These are phyloP conservation scores for Choloepus hoffmanni DNA, from an alignment of 2,113 vertebrate genomes.

Conservation along the genomic window DNA sequence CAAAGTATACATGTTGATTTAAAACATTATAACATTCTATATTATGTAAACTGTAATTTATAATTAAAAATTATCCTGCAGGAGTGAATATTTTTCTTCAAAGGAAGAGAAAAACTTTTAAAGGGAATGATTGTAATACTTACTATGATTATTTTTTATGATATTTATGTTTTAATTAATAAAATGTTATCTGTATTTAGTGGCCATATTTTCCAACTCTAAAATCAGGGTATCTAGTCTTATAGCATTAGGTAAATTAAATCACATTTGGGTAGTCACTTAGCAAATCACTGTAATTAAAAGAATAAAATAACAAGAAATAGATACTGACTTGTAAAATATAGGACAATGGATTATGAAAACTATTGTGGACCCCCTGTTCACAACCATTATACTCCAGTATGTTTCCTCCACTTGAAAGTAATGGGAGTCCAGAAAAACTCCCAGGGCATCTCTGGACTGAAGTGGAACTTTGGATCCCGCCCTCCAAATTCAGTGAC, in stretches of 20 bases:
- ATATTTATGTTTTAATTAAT: slow-evolving; percentile 22
- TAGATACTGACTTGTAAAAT: not conserved
- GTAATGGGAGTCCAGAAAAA: not conserved
- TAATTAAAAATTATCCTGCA: not conserved
- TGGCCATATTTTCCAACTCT: slow-evolving; percentile 31
- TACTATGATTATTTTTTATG: not conserved
- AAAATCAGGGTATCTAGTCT: not conserved
- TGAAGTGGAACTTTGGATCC: not conserved
- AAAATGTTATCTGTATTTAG: not conserved
- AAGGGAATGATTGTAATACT: not conserved
- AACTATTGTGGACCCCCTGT: not conserved
- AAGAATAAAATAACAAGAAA: not conserved
- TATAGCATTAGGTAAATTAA: not conserved
- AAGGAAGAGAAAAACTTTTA: not conserved
- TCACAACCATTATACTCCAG: not conserved
- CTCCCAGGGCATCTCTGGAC: not conserved
- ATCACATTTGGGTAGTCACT: not conserved
- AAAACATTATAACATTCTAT: not conserved
- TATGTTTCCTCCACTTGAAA: not conserved
- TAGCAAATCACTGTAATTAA: not conserved
- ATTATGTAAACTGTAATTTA: not conserved
- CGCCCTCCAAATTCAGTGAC: not conserved
- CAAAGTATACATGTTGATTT: not conserved
- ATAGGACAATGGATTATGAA: not conserved
- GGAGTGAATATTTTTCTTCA: slow-evolving; percentile 3